Evolutionary conservation across 2,797 vertebrate species (phyloP).

Genomic region (Esox masquinongy): DNA sequence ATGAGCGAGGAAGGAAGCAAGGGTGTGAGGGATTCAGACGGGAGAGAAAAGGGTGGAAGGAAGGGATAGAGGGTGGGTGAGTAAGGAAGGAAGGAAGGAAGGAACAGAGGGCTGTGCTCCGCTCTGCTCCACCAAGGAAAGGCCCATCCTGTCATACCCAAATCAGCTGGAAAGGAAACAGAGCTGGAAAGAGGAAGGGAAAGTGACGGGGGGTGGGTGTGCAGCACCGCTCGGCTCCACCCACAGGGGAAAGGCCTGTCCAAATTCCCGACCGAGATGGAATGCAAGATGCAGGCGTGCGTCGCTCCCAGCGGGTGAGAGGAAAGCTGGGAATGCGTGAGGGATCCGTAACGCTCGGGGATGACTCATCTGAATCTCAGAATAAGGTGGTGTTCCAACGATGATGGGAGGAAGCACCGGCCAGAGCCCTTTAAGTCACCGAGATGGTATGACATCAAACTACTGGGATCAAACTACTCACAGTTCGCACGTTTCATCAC

Average conservation of each 20-base stretch:
- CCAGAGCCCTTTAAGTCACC: neutral
- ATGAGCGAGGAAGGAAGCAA: neutral
- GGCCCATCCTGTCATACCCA: no score
- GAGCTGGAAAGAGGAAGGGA: no score
- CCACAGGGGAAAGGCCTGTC: conserved; percentile 59
- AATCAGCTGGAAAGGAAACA: no score
- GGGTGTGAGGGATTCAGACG: conserved; percentile 16
- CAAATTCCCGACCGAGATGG: conserved; percentile 60
- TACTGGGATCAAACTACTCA: conserved; percentile 27
- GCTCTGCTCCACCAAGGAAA: conserved; percentile 38
- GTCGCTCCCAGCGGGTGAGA: conserved; percentile 41
- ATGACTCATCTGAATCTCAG: conserved; percentile 61
- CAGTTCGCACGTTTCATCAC: no score
- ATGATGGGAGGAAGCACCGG: conserved; percentile 47
- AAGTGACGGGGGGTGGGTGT: no score
- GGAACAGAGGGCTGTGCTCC: conserved; percentile 31
- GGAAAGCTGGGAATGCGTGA: conserved; percentile 42
- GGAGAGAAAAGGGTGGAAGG: neutral
- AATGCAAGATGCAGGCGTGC: conserved; percentile 56
- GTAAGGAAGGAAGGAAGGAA: conserved; percentile 16
- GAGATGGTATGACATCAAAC: conserved; percentile 24
- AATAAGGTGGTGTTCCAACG: conserved; percentile 64
- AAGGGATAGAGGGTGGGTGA: conserved; percentile 41
- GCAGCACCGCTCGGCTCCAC: neutral
- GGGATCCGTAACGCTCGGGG: conserved; percentile 23